Evolutionary conservation across 2,888 invertebrate species (phyloP), one percentile per base, ranked within the genome.

Genomic region (Drosophila meridionalis): DNA sequence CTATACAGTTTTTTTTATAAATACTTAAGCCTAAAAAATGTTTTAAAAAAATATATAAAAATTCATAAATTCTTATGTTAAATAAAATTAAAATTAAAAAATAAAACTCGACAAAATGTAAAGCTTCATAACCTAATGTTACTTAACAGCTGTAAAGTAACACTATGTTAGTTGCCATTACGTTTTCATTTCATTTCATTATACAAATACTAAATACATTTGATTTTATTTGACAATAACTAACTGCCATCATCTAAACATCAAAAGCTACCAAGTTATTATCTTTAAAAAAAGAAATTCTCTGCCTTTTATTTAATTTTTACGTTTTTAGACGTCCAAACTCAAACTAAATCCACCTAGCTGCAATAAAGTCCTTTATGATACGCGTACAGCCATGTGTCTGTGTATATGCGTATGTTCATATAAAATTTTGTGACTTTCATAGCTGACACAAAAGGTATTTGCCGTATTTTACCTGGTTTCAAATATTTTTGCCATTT

Each of bases 401-500:
- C 11, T 9, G 9, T 38, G 12, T 47, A 52, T 52, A 3, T 34
- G 30, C n/a, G 52, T 52, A 20, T 20, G 52, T 32, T n/a, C 2
- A 36, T 38, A 48, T 14, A 40, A 30, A n/a, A 62, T 66, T 28
- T 40, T 45, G 59, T 63, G 67, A 42, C 61, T 69, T 47, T 57
- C 55, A 68, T 57, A 55, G 36, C 59, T 59, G 58, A 45, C 68
- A 80, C 53, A 72, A 71, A 77, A 81, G 79, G 64, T 68, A 74
- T 78, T 78, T 72, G 40, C 60, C 60, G 58, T 68, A 78, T 78
- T 78, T 76, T 61, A 69, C 63, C 65, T 63, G 53, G 56, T 50
- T 59, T 45, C 68, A 78, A 66, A 78, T 75, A 82, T 82, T 71
- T 79, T 62, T 67, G 72, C 69, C 68, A 78, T 79, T 80, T 69